Conservation (phyloP, 2,888 invertebrate genomes). For the Drosophila borealis region DNA sequence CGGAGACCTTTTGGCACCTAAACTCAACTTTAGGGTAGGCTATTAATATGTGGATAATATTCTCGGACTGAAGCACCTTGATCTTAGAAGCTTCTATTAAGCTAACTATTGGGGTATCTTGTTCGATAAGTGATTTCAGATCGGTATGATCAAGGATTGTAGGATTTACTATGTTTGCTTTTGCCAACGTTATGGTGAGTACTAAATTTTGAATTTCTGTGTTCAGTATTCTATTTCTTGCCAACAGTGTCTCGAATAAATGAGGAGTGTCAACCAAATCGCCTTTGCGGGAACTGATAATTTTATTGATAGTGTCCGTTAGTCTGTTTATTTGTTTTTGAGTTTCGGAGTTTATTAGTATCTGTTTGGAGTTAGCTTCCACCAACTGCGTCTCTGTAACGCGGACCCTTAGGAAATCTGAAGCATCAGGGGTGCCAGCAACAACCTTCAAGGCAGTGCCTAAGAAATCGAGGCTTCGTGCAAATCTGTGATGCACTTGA, state of each 20-base stretch:
- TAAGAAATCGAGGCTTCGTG: neutral
- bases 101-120: no score
- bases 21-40: no score
- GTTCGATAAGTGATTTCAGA: no score
- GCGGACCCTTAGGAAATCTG: neutral
- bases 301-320: neutral
- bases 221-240: conserved; percentile 4
- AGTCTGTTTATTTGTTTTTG: conserved; percentile 11
- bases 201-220: conserved; percentile 1
- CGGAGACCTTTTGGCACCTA: no score
- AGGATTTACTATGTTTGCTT: neutral
- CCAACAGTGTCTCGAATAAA: neutral
- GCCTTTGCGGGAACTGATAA: neutral
- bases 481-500: conserved; percentile 1
- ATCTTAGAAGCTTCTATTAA: no score
- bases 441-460: neutral
- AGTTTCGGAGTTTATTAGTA: conserved; percentile 6
- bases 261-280: neutral
- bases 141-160: no score
- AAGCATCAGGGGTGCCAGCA: neutral
- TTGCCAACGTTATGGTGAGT: conserved; percentile 3
- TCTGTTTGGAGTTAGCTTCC: conserved; percentile 2
- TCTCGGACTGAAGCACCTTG: no score
- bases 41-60: no score
- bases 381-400: neutral